Conservation (phyloP, 2,797 vertebrate species). For the Numenius phaeopus region DNA sequence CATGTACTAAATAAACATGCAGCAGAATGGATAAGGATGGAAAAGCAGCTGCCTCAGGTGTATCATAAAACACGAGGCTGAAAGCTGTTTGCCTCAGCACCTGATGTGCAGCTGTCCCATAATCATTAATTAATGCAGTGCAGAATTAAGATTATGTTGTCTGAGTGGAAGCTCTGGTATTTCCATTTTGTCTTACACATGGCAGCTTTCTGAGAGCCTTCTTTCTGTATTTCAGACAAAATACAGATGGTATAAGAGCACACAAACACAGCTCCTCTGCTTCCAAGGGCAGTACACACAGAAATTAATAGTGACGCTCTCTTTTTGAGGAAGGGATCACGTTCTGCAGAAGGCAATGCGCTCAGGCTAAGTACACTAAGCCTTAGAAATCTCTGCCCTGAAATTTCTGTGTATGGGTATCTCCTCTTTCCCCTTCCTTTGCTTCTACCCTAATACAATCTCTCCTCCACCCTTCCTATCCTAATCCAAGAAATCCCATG, state of each 20-base stretch:
- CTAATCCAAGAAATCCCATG: background rate
- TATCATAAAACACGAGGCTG: background rate
- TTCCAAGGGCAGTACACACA: background rate
- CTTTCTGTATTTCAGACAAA: background rate
- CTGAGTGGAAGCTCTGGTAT: background rate
- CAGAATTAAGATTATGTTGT: background rate
- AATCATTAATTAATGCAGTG: background rate
- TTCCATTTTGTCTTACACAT: background rate
- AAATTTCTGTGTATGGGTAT: background rate
- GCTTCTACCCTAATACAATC: background rate
- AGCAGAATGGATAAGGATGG: background rate
- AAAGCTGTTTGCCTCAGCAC: constrained; percentile 52
- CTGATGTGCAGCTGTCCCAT: constrained; percentile 14
- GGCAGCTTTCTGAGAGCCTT: background rate
- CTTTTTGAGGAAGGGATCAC: background rate
- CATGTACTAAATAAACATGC: background rate
- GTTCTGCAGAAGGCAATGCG: background rate
- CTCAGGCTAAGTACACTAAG: background rate
- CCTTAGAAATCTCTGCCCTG: background rate
- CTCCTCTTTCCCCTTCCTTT: background rate
- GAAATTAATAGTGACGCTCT: background rate
- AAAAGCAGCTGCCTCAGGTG: constrained; percentile 34
- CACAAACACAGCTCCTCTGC: background rate
- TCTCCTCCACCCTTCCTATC: background rate
- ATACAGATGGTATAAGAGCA: background rate